Conservation (phyloP, 2,888 invertebrate genomes). For the Hypena proboscidalis region DNA sequence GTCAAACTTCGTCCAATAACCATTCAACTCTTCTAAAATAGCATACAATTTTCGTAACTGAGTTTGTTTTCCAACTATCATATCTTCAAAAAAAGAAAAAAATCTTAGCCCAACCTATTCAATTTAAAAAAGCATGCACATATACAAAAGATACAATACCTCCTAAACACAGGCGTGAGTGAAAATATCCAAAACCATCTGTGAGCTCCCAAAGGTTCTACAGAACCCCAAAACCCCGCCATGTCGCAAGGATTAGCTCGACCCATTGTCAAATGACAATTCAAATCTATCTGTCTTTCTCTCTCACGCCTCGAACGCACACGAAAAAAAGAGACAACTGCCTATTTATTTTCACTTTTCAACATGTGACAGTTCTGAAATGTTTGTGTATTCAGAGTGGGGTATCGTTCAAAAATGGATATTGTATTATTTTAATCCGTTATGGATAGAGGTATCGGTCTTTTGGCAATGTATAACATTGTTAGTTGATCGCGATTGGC, state of each 20-base stretch:
- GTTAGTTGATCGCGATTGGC: no score
- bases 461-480: conserved; percentile 17
- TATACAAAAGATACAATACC: conserved; percentile 9
- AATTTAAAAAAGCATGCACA: no score
- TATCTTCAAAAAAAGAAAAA: no score
- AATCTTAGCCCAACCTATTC: neutral
- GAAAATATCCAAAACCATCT: conserved; percentile 23
- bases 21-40: no score
- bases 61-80: no score
- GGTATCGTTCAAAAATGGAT: conserved; percentile 63
- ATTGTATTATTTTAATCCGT: conserved; percentile 78
- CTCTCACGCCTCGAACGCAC: conserved; percentile 41
- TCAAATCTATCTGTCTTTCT: conserved; percentile 72
- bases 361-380: conserved; percentile 83
- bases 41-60: no score
- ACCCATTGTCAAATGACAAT: conserved; percentile 79
- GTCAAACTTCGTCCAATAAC: no score
- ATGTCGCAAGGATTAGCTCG: conserved; percentile 80
- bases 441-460: conserved; percentile 51
- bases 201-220: conserved; percentile 25
- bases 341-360: conserved; percentile 80
- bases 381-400: conserved; percentile 75
- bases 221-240: conserved; percentile 68
- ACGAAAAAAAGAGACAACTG: conserved; percentile 60
- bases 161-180: conserved; percentile 15